Conservation (phyloP, 2,888 invertebrate genomes). For the Rhamnusium bicolor region DNA sequence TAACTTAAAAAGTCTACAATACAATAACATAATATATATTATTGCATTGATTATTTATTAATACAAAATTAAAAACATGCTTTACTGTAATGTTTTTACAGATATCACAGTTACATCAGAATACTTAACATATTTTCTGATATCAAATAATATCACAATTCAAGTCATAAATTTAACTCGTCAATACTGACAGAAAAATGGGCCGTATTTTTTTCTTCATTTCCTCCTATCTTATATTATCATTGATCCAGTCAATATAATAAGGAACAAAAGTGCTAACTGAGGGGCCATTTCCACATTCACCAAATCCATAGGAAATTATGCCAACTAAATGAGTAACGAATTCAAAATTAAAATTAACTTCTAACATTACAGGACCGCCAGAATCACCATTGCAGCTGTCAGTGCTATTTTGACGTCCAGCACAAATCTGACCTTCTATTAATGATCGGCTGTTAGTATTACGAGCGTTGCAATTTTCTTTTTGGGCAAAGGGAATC, state of each 20-base stretch:
- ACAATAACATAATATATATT: neutral
- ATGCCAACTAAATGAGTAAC: conserved; percentile 77
- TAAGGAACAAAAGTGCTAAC: conserved; percentile 78
- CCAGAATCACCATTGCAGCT: conserved; percentile 86
- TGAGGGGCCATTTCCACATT: conserved; percentile 77
- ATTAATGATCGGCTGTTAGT: conserved; percentile 54
- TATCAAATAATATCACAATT: conserved; percentile 9
- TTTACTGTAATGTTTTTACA: neutral
- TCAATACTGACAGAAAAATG: neutral
- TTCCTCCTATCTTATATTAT: conserved; percentile 45
- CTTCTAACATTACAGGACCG: conserved; percentile 79
- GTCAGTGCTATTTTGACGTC: conserved; percentile 78
- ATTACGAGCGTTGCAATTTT: conserved; percentile 46
- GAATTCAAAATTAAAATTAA: conserved; percentile 68
- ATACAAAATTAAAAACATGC: too few species aligned
- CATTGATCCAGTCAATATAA: conserved; percentile 78
- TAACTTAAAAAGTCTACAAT: too few species aligned
- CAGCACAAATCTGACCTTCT: conserved; percentile 80
- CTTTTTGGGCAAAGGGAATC: conserved; percentile 44
- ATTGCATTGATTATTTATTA: neutral
- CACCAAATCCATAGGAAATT: conserved; percentile 79
- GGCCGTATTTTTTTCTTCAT: neutral
- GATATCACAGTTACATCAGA: neutral
- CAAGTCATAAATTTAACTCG: conserved; percentile 21
- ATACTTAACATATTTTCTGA: neutral